Evolutionary conservation across 2,888 invertebrate genomes (phyloP), one percentile per base, ranked within the genome.

Genomic region (Nemotelus nigrinus): DNA sequence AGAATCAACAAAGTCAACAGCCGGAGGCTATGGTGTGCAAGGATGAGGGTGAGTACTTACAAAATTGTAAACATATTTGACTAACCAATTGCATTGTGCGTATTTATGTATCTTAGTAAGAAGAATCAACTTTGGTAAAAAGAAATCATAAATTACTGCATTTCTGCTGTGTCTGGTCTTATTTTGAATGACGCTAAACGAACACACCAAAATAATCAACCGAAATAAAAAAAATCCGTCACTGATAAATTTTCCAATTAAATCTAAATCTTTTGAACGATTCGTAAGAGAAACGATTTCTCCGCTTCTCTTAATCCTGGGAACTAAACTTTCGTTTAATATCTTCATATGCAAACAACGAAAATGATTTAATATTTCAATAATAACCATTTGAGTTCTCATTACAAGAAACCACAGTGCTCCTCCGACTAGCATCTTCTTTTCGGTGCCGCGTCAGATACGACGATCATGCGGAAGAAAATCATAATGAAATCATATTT

Each of bases 401-500:
- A 45, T 25, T 25, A 43, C 47, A 44, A 8, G 45, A 65, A 65
- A 43, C 65, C 45, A 10, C 70, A 47, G 55, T 55, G 44, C 47
- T 70, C 70, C 2, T 5, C 8, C 41, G 2, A 50, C 68, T 53
- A 55, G 48, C 50, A 70, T 55, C 55, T n/a, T 53, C 55, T 55
- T 55, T 70, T 43, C 70, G 43, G 6, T 43, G 43, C 47, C 4
- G 8, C 67, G n/a, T 1, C 47, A 44, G 25, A 1, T 25, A 25
- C 25, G 25, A 25, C 25, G 25, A 1, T 8, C 65, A 57, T 7
- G 25, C 25, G 67, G 50, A 8, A 39, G 70, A 70, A 70, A 53
- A 57, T 77, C 57, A 72, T 79, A 80, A 80, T 80, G 78, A 78
- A 80, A 80, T 80, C 80, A 80, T 79, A 80, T 80, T 80, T 80